phyloP scores from a whole-genome alignment of 1,140 invertebrate species.

The Lucilia cuprina region DNA sequence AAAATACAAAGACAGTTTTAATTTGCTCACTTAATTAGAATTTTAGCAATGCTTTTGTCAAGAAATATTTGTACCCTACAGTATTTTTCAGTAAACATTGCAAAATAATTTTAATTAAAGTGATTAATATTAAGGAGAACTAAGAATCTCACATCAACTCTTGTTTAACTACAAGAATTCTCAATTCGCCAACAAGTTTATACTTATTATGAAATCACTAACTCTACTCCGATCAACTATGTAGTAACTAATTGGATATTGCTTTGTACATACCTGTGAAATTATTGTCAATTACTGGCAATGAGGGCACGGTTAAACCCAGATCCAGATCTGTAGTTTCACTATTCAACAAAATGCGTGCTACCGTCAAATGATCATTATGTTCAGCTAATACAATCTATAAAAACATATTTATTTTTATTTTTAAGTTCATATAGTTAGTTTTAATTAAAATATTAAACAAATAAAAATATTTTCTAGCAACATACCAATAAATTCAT shows the following conservation, averaged over 20 bases:
- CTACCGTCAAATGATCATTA: slow-evolving; percentile 87
- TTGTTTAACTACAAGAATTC: no score
- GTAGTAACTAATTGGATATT: no score
- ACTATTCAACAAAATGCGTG: slow-evolving; percentile 83
- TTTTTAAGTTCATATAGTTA: no score
- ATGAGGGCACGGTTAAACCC: slow-evolving; percentile 71
- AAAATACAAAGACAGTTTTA: slow-evolving; percentile 37
- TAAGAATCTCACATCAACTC: no score
- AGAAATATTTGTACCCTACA: neutral
- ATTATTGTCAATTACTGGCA: slow-evolving; percentile 76
- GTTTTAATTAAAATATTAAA: no score
- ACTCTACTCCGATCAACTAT: no score
- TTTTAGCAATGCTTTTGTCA: neutral
- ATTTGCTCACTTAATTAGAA: neutral
- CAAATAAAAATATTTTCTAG: neutral
- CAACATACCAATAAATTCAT: slow-evolving; percentile 83
- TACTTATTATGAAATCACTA: no score
- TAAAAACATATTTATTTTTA: no score
- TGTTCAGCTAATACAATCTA: slow-evolving; percentile 80
- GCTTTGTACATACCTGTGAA: slow-evolving; percentile 72
- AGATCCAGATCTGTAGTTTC: slow-evolving; percentile 80
- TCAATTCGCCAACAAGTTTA: no score
- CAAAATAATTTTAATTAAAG: no score
- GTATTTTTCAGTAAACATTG: no score
- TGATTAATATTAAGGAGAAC: no score